A percentile compares a stretch with the other conserved stretches of the same genome.
Evolutionary conservation across 2,797 vertebrate species (phyloP).

Genomic region (Ibycter americanus): DNA sequence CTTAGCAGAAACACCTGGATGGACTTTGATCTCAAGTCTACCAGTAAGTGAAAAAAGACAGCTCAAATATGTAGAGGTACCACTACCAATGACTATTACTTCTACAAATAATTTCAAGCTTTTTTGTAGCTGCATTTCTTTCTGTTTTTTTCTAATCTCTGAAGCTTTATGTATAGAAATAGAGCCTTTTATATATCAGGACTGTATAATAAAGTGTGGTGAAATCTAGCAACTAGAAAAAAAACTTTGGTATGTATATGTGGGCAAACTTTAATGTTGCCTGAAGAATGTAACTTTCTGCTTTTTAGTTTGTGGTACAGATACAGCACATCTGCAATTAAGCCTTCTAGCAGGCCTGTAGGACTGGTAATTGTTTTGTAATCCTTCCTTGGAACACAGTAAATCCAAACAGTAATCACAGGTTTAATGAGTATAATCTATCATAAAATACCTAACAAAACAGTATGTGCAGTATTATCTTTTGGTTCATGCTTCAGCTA

Average conservation of each 20-base stretch:
- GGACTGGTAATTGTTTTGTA: slow-evolving; percentile 49
- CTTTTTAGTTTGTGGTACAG: slow-evolving; percentile 24
- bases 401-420: slow-evolving; percentile 55
- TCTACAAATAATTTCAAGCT: neutral
- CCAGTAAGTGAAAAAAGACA: neutral
- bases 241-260: neutral
- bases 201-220: neutral
- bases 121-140: neutral
- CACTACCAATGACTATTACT: neutral
- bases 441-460: slow-evolving; percentile 40
- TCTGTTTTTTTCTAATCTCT: neutral
- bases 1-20: neutral
- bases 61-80: neutral
- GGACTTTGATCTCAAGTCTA: neutral
- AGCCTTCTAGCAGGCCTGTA: slow-evolving; percentile 9
- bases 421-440: slow-evolving; percentile 52
- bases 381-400: slow-evolving; percentile 31
- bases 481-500: slow-evolving; percentile 16
- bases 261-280: slow-evolving; percentile 25
- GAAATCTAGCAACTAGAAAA: neutral
- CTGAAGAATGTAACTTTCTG: neutral
- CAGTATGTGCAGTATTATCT: neutral
- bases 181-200: neutral
- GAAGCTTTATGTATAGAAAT: neutral
- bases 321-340: slow-evolving; percentile 36